These are phyloP conservation scores for Oegoconia quadripuncta DNA, from an alignment of 2,888 invertebrate genomes.

Conservation along the genomic window DNA sequence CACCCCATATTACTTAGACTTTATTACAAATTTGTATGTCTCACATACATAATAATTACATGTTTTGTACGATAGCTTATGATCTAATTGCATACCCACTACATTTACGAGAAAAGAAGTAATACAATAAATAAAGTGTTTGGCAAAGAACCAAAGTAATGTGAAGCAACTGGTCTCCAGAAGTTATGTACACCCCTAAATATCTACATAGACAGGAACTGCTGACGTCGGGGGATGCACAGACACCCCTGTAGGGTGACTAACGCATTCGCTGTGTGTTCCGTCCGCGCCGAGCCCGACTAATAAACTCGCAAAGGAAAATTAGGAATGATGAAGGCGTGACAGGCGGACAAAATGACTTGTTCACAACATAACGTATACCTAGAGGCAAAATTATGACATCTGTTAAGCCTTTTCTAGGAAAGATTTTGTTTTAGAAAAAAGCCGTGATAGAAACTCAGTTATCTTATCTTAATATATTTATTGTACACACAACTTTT, in stretches of 20 bases:
- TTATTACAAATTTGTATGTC: too few species aligned
- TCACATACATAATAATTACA: too few species aligned
- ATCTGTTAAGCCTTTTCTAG: too few species aligned
- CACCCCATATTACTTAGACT: too few species aligned
- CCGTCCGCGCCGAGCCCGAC: neutral
- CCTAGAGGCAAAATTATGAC: too few species aligned
- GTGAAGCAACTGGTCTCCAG: conserved; percentile 27
- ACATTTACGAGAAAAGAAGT: conserved; percentile 19
- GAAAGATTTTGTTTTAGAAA: too few species aligned
- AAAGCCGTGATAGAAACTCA: too few species aligned
- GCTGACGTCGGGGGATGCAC: conserved; percentile 1
- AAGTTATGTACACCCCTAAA: neutral
- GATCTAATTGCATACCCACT: conserved; percentile 9
- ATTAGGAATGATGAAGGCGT: neutral
- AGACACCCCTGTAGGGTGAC: conserved; percentile 25
- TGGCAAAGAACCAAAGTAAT: conserved; percentile 22
- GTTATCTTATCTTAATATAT: too few species aligned
- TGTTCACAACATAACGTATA: neutral
- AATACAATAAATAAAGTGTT: too few species aligned
- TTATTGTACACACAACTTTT: too few species aligned
- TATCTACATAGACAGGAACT: conserved; percentile 1
- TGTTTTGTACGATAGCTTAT: too few species aligned
- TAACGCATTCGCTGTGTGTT: conserved; percentile 9
- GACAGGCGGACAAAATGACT: neutral
- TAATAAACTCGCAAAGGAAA: neutral